A percentile compares a stretch with the other conserved stretches of the same genome.
phyloP scores from a whole-genome alignment of 2,797 vertebrate genomes.

The Zenarchopterus dispar region DNA sequence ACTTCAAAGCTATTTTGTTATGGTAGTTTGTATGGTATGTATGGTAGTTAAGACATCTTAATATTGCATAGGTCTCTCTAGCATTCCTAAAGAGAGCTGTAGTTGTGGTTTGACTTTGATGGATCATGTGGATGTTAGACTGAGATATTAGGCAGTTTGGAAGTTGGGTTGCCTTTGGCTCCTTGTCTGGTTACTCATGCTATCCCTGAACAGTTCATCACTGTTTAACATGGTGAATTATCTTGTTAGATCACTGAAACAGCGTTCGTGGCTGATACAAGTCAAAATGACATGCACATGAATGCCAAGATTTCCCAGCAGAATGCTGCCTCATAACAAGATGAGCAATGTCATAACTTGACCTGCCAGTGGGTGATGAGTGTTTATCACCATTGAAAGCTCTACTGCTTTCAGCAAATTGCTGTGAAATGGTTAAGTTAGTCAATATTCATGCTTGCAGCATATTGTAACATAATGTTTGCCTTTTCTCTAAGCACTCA shows the following conservation, averaged over 20 bases:
- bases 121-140: background rate
- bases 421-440: background rate
- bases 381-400: background rate
- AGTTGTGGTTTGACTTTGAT: background rate
- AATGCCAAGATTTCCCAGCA: background rate
- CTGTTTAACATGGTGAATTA: background rate
- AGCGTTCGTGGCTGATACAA: background rate
- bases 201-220: background rate
- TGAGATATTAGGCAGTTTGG: background rate
- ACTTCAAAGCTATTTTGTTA: background rate
- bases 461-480: background rate
- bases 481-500: too few species aligned
- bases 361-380: background rate
- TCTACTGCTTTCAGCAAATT: background rate
- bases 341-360: background rate
- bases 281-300: background rate
- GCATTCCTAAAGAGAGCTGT: too few species aligned
- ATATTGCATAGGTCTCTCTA: too few species aligned
- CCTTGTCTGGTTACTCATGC: background rate
- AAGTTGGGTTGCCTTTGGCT: background rate
- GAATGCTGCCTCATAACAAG: too few species aligned
- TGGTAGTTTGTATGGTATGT: too few species aligned
- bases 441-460: background rate
- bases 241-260: background rate
- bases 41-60: too few species aligned